Evolutionary conservation across 2,113 vertebrate genomes (phyloP).

Genomic region (Ochotona curzoniae): DNA sequence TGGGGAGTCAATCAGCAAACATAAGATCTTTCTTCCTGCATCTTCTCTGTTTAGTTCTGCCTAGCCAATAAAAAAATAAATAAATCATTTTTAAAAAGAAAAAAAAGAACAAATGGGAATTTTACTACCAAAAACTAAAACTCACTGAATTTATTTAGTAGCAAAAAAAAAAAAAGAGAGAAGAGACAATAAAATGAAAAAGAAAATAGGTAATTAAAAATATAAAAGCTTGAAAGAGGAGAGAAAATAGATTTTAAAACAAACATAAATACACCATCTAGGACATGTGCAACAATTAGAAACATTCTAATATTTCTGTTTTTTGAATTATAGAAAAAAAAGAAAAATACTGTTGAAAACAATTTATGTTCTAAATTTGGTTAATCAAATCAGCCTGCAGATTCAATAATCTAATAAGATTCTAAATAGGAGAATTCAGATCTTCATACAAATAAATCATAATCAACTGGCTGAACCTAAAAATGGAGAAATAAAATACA

Average conservation of each 20-base stretch:
- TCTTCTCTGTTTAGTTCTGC: too few relatives aligned
- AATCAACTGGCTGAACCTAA: neutral
- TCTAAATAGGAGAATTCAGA: neutral
- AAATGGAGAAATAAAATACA: neutral
- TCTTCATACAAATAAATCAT: neutral
- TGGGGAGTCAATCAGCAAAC: too few relatives aligned
- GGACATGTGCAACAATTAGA: neutral
- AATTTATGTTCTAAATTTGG: neutral
- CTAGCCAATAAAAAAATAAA: too few relatives aligned
- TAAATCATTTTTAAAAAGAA: too few relatives aligned
- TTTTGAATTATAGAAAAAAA: neutral
- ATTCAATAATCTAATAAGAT: slow-evolving; percentile 6
- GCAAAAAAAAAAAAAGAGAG: neutral
- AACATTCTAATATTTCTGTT: neutral
- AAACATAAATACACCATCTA: neutral
- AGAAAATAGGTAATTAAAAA: neutral
- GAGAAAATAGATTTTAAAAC: neutral
- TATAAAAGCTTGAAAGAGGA: neutral
- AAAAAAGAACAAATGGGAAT: neutral
- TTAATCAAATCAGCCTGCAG: neutral
- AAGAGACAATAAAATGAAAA: neutral
- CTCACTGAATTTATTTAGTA: neutral
- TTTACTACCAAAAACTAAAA: neutral
- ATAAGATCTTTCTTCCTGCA: too few relatives aligned
- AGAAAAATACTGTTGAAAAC: neutral